Conservation (phyloP, 2,797 vertebrate genomes). For the Eulemur coronatus region DNA sequence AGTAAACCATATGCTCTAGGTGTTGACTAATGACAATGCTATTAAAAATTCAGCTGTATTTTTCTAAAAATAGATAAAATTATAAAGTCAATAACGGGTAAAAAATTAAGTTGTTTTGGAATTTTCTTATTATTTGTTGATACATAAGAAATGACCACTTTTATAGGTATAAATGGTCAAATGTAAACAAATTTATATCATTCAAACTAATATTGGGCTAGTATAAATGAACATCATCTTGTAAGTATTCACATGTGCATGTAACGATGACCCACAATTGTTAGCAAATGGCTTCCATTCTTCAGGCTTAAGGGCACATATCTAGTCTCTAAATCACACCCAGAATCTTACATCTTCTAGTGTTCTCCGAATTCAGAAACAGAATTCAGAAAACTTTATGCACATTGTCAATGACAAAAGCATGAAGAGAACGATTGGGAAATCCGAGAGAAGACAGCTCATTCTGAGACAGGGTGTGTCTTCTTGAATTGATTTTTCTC, state of each 20-base stretch:
- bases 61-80: conserved; percentile 12
- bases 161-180: neutral
- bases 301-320: neutral
- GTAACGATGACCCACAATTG: neutral
- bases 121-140: neutral
- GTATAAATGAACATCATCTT: neutral
- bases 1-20: neutral
- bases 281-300: neutral
- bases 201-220: neutral
- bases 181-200: neutral
- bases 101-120: neutral
- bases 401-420: neutral
- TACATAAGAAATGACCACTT: neutral
- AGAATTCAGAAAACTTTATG: neutral
- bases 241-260: neutral
- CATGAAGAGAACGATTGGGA: neutral
- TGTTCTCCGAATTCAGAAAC: neutral
- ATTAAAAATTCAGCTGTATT: neutral
- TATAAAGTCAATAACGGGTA: neutral
- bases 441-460: neutral
- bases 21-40: neutral
- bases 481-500: conserved; percentile 23
- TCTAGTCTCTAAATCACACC: neutral
- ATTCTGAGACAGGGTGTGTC: neutral
- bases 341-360: neutral